Base-by-base conservation (phyloP, 2,113 vertebrate genomes). In the Serilophus lunatus region DNA sequence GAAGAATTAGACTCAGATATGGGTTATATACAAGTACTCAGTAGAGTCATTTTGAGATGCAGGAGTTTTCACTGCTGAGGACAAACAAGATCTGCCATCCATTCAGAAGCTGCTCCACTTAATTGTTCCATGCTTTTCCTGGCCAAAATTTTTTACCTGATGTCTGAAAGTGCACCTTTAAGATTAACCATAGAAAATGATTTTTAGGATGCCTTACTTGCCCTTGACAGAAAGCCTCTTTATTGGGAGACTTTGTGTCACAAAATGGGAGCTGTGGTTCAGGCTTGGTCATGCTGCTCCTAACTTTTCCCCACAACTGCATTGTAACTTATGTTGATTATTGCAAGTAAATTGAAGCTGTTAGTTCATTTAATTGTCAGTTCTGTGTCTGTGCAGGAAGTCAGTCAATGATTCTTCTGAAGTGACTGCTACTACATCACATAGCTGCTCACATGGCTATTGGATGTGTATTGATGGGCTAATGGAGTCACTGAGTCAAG, bases 321-420 rank as follows among this genome's bases (percentile, higher is more conserved):
- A 20, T 35, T 44, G 26, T 33, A 74, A 60, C 51, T 91, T 88
- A 79, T 86, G 96, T 93, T 95, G 85, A 95, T 91, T 53, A 36
- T 17, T 31, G 47, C 33, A 86, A 88, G 75, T 79, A 77, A 94
- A 78, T 24, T 84, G 76, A 75, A 83, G 76, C 59, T 83, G 76
- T 90, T 94, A 79, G 88, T 88, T 96, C 72, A 88, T 88, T 90
- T 94, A 86, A 88, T 90, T 92, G 82, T 83, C 88, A 82, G 88
- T 70, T 97, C 90, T 84, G 31, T 92, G 79, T 75, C 90, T 86
- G 44, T 83, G 82, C 64, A 68, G 54, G 68, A 25, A 88, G 54
- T 75, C 88, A 77, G 87, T 88, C 85, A 94, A 90, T 90, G 87
- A 66, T 80, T 95, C 76, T 92, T 93, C 93, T 94, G 81, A 70